A percentile compares a stretch with the other conserved stretches of the same genome.
phyloP scores from a whole-genome alignment of 2,888 invertebrate species.

The Agrotis puta region DNA sequence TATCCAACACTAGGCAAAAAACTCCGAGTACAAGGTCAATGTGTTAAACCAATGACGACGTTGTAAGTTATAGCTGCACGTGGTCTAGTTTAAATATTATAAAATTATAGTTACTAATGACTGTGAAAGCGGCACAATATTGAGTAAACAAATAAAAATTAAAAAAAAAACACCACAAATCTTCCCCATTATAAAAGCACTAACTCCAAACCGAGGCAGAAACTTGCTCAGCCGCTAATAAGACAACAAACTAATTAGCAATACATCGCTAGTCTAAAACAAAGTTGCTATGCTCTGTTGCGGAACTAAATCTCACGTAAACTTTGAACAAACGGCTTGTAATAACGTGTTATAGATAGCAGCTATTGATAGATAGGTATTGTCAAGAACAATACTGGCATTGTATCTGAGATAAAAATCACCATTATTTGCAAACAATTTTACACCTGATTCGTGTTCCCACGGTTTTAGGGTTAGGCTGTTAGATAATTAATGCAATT shows the following conservation, averaged over 20 bases:
- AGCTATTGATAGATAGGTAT: slow-evolving; percentile 49
- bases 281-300: slow-evolving; percentile 22
- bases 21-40: too few relatives aligned
- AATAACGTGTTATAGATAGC: slow-evolving; percentile 48
- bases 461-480: slow-evolving; percentile 45
- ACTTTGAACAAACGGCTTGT: slow-evolving; percentile 33
- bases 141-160: too few relatives aligned
- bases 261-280: slow-evolving; percentile 17
- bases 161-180: too few relatives aligned
- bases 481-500: slow-evolving; percentile 14
- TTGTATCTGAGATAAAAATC: slow-evolving; percentile 56
- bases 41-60: too few relatives aligned
- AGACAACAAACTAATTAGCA: slow-evolving; percentile 37
- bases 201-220: not conserved
- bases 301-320: slow-evolving; percentile 43
- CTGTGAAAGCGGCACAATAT: too few relatives aligned
- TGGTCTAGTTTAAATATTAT: too few relatives aligned
- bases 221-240: slow-evolving; percentile 12
- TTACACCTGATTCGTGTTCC: slow-evolving; percentile 58
- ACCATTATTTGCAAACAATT: slow-evolving; percentile 48
- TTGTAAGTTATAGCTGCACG: too few relatives aligned
- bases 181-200: not conserved
- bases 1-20: too few relatives aligned
- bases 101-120: too few relatives aligned
- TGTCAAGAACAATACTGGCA: slow-evolving; percentile 55